Conservation (phyloP, 2,113 vertebrate genomes). For the Sciurus niger region DNA sequence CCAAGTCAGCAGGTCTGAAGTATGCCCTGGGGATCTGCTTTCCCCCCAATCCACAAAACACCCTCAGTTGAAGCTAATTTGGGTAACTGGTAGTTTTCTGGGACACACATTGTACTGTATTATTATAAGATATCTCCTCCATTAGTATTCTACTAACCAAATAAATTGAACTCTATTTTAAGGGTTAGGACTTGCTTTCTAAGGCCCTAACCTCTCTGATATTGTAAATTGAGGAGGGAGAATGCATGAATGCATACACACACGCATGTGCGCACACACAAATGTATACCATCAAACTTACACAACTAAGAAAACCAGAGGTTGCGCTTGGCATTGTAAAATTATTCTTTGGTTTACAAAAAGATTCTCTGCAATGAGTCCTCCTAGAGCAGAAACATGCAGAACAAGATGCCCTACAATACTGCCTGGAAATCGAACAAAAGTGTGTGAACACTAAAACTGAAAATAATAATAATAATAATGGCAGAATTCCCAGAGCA, state of each 20-base stretch:
- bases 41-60: neutral
- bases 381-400: neutral
- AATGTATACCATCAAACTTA: neutral
- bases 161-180: neutral
- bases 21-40: neutral
- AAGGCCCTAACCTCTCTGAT: neutral
- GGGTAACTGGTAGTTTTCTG: conserved; percentile 6
- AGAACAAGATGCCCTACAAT: neutral
- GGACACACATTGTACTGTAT: neutral
- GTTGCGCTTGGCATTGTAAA: conserved; percentile 18
- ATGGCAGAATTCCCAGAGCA: neutral
- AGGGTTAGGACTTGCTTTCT: neutral
- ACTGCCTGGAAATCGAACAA: neutral
- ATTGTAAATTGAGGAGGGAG: neutral
- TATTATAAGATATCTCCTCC: neutral
- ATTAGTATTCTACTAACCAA: conserved; percentile 7
- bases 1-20: neutral
- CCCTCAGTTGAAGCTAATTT: neutral
- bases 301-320: neutral
- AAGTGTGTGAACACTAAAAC: conserved; percentile 1
- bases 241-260: neutral
- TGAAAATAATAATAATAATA: neutral
- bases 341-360: conserved; percentile 32
- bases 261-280: neutral
- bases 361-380: neutral